Conservation (phyloP, 2,797 vertebrate genomes). For the Danionella dracula region DNA sequence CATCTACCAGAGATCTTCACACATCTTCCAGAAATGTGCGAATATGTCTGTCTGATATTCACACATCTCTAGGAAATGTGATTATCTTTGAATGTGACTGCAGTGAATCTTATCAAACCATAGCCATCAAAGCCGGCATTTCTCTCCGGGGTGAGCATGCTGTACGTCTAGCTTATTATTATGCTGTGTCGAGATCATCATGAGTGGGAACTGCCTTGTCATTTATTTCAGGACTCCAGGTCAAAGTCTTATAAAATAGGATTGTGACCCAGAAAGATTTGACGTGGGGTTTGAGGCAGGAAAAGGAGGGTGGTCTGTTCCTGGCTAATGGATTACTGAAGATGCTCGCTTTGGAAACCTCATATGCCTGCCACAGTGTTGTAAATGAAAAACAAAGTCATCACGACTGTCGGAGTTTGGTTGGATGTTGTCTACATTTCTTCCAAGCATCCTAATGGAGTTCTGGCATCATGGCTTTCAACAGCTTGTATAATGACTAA, state of each 20-base stretch:
- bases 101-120: conserved; percentile 22
- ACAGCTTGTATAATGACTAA: conserved; percentile 66
- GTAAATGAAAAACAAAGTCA: conserved; percentile 60
- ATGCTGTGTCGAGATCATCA: neutral
- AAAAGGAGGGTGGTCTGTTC: conserved; percentile 44
- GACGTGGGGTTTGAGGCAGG: neutral
- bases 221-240: conserved; percentile 17
- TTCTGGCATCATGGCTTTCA: conserved; percentile 59
- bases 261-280: conserved; percentile 8
- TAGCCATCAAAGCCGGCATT: conserved; percentile 15
- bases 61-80: conserved; percentile 26
- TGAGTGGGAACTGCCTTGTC: conserved; percentile 24
- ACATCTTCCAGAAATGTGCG: conserved; percentile 24
- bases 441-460: conserved; percentile 56
- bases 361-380: conserved; percentile 55
- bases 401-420: conserved; percentile 59
- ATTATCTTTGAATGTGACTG: conserved; percentile 30
- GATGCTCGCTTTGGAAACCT: conserved; percentile 60
- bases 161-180: neutral
- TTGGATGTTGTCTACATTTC: conserved; percentile 56
- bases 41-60: conserved; percentile 27
- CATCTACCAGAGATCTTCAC: conserved; percentile 24
- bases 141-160: neutral
- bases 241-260: conserved; percentile 17
- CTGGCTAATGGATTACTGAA: conserved; percentile 40